These are phyloP conservation scores for Macrobrachium rosenbergii DNA, from an alignment of 1,140 invertebrate genomes.

Conservation along the genomic window DNA sequence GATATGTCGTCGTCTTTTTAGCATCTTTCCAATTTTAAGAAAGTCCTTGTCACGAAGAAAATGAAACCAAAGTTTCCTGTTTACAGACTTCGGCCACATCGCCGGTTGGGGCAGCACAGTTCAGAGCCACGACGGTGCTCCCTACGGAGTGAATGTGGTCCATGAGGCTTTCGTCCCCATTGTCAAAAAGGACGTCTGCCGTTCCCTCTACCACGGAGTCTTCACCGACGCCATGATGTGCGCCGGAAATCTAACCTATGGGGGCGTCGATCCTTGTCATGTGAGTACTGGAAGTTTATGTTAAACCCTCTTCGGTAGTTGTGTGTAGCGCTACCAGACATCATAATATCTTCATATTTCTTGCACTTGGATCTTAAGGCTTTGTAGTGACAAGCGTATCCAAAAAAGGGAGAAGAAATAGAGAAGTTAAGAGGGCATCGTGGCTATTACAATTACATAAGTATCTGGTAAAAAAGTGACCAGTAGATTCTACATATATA, in stretches of 20 bases:
- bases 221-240: slow-evolving; percentile 36
- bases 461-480: too few relatives aligned
- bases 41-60: too few relatives aligned
- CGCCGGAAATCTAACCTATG: slow-evolving; percentile 34
- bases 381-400: too few relatives aligned
- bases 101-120: slow-evolving; percentile 20
- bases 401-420: too few relatives aligned
- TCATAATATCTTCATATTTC: too few relatives aligned
- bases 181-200: not conserved
- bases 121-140: not conserved
- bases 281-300: not conserved
- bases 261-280: slow-evolving; percentile 35
- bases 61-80: not conserved
- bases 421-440: too few relatives aligned
- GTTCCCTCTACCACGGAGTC: not conserved
- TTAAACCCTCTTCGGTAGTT: not conserved
- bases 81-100: not conserved
- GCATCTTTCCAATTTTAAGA: too few relatives aligned
- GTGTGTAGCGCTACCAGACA: too few relatives aligned
- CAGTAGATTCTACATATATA: not conserved
- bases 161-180: not conserved
- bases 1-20: too few relatives aligned
- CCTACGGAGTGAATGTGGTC: not conserved
- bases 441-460: too few relatives aligned
- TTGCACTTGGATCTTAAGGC: too few relatives aligned